These are phyloP conservation scores for Dreissena polymorpha DNA, from an alignment of 1,140 invertebrate genomes.

Conservation along the genomic window DNA sequence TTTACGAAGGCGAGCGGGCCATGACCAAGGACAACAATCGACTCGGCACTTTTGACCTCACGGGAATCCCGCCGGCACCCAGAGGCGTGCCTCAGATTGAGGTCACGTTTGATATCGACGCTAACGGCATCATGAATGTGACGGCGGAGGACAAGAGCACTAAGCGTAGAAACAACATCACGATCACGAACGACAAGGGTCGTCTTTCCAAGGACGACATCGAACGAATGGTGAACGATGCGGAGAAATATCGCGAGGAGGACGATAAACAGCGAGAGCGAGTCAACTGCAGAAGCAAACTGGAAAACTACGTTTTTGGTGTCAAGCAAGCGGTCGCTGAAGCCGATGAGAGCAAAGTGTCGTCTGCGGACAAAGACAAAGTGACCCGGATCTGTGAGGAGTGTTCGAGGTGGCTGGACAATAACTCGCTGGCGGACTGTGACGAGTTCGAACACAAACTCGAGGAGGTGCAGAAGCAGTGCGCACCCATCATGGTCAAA, in stretches of 20 bases:
- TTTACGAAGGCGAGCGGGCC: constrained; percentile 94
- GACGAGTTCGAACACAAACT: constrained; percentile 73
- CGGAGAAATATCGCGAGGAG: constrained; percentile 92
- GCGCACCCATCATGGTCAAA: constrained; percentile 79
- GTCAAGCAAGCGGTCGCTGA: constrained; percentile 92
- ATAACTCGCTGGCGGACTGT: constrained; percentile 85
- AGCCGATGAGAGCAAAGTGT: constrained; percentile 83
- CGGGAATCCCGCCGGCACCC: constrained; percentile 94
- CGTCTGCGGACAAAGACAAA: constrained; percentile 25
- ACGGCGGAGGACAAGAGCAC: constrained; percentile 84
- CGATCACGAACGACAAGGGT: constrained; percentile 97
- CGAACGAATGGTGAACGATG: constrained; percentile 97
- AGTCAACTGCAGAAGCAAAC: constrained; percentile 89
- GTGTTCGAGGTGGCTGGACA: constrained; percentile 95
- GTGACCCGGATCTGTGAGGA: neutral
- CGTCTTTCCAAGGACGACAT: constrained; percentile 95
- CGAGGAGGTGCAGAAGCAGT: constrained; percentile 74
- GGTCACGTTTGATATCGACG: constrained; percentile 84
- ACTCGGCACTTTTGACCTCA: constrained; percentile 84
- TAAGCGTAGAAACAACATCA: constrained; percentile 88
- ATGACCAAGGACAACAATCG: constrained; percentile 89
- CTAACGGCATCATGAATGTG: constrained; percentile 78
- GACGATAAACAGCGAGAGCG: constrained; percentile 94
- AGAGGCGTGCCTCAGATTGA: constrained; percentile 92
- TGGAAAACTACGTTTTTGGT: constrained; percentile 84